Conservation (phyloP, 92 coral and sea anemone genomes). For the Zoanthus sansibaricus region DNA sequence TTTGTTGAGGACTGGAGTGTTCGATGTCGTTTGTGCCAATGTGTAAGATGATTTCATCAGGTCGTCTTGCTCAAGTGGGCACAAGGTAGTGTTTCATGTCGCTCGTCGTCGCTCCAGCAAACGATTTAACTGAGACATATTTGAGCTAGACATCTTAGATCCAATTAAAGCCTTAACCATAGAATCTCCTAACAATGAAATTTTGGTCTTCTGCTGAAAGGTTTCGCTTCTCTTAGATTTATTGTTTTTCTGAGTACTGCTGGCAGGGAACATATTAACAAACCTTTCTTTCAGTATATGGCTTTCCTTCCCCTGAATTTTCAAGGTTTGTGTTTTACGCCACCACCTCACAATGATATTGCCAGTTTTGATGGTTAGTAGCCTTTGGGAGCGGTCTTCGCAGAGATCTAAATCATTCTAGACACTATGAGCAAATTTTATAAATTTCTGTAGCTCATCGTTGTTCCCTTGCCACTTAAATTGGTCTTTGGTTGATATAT, state of each 20-base stretch:
- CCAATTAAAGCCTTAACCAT: constrained; percentile 26
- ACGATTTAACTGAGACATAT: constrained; percentile 15
- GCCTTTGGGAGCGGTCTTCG: neutral
- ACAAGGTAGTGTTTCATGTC: constrained; percentile 37
- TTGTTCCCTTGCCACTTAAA: constrained; percentile 17
- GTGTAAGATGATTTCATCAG: constrained; percentile 22
- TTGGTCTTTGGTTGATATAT: constrained; percentile 7
- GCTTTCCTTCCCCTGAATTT: too few relatives aligned
- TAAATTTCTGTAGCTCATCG: constrained; percentile 1
- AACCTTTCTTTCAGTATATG: too few relatives aligned
- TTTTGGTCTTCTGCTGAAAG: constrained; percentile 18
- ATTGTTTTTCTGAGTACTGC: too few relatives aligned
- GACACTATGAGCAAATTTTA: neutral
- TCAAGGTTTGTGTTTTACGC: constrained; percentile 4
- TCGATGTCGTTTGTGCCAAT: constrained; percentile 20
- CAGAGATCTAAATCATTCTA: constrained; percentile 1
- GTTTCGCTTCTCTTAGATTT: neutral
- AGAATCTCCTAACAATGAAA: constrained; percentile 9
- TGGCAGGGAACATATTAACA: too few relatives aligned
- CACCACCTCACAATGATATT: constrained; percentile 2
- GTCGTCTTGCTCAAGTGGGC: constrained; percentile 12
- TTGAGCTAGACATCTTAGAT: constrained; percentile 23
- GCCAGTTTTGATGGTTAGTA: constrained; percentile 3
- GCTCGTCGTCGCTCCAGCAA: constrained; percentile 22
- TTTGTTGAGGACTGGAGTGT: constrained; percentile 10